Evolutionary conservation across 2,888 invertebrate species (phyloP), one percentile per base, ranked within the genome.

Genomic region (Papilio demoleus): DNA sequence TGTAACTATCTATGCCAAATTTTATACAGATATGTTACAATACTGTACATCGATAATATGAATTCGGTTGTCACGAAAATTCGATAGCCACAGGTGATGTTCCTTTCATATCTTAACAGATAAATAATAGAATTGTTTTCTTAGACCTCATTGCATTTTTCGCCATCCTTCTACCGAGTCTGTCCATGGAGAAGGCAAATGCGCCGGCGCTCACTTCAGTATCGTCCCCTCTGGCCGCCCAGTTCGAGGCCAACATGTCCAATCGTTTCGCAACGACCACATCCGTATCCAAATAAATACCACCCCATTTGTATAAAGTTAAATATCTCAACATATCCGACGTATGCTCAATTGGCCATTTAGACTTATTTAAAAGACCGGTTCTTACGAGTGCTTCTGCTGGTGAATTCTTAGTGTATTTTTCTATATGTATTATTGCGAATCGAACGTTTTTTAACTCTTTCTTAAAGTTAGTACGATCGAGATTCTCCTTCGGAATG

Each of bases 221-320:
- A 79, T 72, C 86, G 82, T 94, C 94, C 70, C 95, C 95, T 2
- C 94, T 93, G 1, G 94, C 95, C 0, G 94, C 94, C 83, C 94
- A 95, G 81, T 96, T 95, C 31, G 81, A 84, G 1, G 81, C 87
- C 60, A 95, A 79, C 2, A 87, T 80, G 22, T 93, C 91, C 47
- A 96, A 79, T 5, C 93, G 87, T 73, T 94, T 95, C 22, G 93
- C 92, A 3, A 96, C 94, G 14, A 97, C 91, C 2, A 96, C 94
- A 81, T 97, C 97, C 73, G 96, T 86, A 77, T 97, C 97, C 64
- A 97, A 82, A 80, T 96, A 97, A 62, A 96, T 94, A 0, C 97
- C 97, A 12, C 96, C 96, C 82, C 93, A 96, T 79, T 95, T 96
- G 93, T 95, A 96, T 4, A 97, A 84, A 0, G 95, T 94, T 59